Conservation (phyloP, 2,888 invertebrate species). For the Metellina segmentata region DNA sequence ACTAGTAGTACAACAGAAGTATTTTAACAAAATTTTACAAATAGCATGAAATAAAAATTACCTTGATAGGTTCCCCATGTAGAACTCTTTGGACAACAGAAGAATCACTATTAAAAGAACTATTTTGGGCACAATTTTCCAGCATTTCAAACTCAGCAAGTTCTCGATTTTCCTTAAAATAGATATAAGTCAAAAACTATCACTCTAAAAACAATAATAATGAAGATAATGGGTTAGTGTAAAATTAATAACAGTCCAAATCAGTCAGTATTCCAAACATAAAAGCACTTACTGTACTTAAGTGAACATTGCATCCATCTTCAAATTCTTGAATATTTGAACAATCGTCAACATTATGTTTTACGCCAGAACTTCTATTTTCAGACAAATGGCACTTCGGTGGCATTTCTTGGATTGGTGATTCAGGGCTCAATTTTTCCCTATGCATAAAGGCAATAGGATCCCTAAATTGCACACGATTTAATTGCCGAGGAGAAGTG, state of each 20-base stretch:
- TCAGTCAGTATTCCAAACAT: not conserved
- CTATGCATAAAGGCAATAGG: not conserved
- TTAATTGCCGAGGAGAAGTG: slow-evolving; percentile 4
- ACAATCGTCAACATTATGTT: not conserved
- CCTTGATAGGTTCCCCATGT: slow-evolving; percentile 21
- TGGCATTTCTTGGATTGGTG: not conserved
- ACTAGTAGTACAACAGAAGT: not conserved
- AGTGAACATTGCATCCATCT: not conserved
- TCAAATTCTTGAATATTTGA: slow-evolving; percentile 1
- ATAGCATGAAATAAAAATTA: slow-evolving; percentile 2
- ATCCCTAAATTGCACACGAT: slow-evolving; percentile 37
- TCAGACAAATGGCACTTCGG: not conserved
- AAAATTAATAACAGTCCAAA: too few relatives aligned
- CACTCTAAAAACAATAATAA: too few relatives aligned
- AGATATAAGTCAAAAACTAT: not conserved
- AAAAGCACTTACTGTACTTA: slow-evolving; percentile 29
- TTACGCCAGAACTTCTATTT: not conserved
- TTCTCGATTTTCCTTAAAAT: slow-evolving; percentile 55
- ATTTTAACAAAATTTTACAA: not conserved
- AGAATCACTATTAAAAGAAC: slow-evolving; percentile 75
- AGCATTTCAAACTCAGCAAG: slow-evolving; percentile 74
- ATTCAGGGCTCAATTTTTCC: not conserved
- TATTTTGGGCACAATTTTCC: slow-evolving; percentile 68
- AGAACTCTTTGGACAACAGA: slow-evolving; percentile 63
- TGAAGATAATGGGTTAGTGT: too few relatives aligned